A percentile compares a stretch with the other conserved stretches of the same genome.
Evolutionary conservation across 2,888 invertebrate genomes (phyloP).

Genomic region (Selenia dentaria): DNA sequence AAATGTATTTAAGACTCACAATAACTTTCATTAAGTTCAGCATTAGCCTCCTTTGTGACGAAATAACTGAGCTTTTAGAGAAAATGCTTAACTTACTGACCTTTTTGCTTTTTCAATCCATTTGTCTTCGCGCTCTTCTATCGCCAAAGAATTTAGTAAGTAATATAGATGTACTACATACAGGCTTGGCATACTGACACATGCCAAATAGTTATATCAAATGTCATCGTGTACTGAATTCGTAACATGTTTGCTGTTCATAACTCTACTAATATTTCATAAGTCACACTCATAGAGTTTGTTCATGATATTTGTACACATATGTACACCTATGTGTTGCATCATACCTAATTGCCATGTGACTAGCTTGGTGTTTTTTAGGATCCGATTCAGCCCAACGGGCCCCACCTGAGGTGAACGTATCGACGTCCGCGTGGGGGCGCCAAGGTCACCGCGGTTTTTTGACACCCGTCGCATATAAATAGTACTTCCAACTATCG

Average conservation of each 20-base stretch:
- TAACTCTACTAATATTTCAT: neutral
- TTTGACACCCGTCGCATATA: constrained; percentile 77
- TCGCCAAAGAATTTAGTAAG: too few species aligned
- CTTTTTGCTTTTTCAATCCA: constrained; percentile 6
- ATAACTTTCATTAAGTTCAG: constrained; percentile 21
- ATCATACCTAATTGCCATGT: constrained; percentile 31
- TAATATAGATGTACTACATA: neutral
- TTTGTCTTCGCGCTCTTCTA: constrained; percentile 7
- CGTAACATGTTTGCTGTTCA: neutral
- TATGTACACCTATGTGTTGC: constrained; percentile 21
- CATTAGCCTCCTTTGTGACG: constrained; percentile 13
- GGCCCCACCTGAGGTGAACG: constrained; percentile 82
- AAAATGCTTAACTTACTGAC: neutral
- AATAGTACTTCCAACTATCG: constrained; percentile 64
- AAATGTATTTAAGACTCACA: constrained; percentile 24
- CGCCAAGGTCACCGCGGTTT: constrained; percentile 80
- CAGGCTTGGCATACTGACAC: neutral
- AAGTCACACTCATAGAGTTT: neutral
- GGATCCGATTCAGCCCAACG: constrained; percentile 54
- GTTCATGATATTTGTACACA: neutral
- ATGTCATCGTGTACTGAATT: constrained; percentile 2
- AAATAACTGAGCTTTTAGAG: constrained; percentile 12
- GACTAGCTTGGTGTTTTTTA: constrained; percentile 37
- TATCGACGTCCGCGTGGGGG: constrained; percentile 77
- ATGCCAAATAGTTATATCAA: neutral